Evolutionary conservation across 2,888 invertebrate genomes (phyloP).

Genomic region (Cactoblastis cactorum): DNA sequence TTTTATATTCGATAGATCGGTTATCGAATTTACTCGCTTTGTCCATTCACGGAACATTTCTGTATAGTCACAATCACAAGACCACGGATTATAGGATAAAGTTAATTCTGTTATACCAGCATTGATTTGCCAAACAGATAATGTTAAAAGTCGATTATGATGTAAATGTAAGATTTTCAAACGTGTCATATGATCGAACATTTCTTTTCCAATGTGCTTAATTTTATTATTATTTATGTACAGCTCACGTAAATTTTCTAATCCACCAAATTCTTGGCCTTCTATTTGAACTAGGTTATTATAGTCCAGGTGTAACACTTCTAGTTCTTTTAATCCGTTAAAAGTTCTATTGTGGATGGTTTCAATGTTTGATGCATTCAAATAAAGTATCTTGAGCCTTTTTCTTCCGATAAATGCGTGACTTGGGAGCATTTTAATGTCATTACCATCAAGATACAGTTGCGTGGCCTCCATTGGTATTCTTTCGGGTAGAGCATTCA

Average conservation of each 20-base stretch:
- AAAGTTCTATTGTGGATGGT: constrained; percentile 89
- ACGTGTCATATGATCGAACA: constrained; percentile 83
- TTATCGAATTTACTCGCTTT: constrained; percentile 82
- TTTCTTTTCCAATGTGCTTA: constrained; percentile 83
- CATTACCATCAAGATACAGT: constrained; percentile 91
- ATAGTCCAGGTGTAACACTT: constrained; percentile 86
- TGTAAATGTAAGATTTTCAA: constrained; percentile 84
- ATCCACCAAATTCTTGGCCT: constrained; percentile 89
- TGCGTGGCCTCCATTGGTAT: constrained; percentile 96
- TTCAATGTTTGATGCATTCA: constrained; percentile 89
- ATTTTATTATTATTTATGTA: constrained; percentile 88
- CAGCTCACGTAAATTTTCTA: constrained; percentile 85
- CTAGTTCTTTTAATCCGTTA: constrained; percentile 88
- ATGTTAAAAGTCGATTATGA: constrained; percentile 84
- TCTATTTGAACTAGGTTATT: constrained; percentile 84
- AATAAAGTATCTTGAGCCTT: constrained; percentile 85
- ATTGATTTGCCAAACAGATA: constrained; percentile 86
- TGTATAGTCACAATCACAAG: constrained; percentile 89
- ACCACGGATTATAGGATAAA: constrained; percentile 88
- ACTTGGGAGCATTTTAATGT: constrained; percentile 85
- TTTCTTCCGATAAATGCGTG: constrained; percentile 93
- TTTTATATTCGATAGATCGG: constrained; percentile 81
- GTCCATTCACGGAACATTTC: constrained; percentile 88
- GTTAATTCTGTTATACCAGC: constrained; percentile 81
- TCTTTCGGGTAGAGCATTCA: constrained; percentile 85